These are phyloP conservation scores for Gallinago jamesoni DNA, from an alignment of 2,113 vertebrate species.

Conservation along the genomic window DNA sequence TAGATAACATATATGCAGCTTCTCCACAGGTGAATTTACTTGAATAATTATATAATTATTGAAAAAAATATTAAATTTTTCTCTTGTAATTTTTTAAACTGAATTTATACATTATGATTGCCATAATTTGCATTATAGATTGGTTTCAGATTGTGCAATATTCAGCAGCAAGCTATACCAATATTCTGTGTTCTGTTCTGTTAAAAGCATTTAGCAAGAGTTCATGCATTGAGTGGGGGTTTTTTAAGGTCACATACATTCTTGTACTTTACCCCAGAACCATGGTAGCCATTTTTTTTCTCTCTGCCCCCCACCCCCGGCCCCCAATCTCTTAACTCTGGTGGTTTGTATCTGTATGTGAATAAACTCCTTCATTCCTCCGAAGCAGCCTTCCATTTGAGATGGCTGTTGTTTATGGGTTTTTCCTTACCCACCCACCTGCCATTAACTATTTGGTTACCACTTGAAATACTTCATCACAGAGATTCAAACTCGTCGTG, in stretches of 20 bases:
- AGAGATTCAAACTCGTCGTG: conserved; percentile 58
- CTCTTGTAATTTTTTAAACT: neutral
- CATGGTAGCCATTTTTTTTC: neutral
- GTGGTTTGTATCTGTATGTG: neutral
- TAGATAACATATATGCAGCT: neutral
- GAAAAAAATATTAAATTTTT: neutral
- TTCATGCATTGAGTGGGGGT: neutral
- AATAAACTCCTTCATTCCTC: neutral
- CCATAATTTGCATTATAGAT: neutral
- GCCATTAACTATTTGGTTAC: conserved; percentile 47
- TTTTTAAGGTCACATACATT: neutral
- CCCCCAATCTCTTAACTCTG: neutral
- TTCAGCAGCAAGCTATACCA: neutral
- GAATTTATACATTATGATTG: neutral
- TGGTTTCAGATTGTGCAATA: neutral
- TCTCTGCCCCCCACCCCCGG: accelerated
- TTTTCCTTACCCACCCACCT: conserved; percentile 32
- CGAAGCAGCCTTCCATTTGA: neutral
- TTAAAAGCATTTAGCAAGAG: neutral
- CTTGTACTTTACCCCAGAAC: neutral
- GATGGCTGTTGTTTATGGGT: neutral
- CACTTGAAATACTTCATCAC: conserved; percentile 43
- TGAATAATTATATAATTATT: neutral
- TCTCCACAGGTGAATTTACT: neutral
- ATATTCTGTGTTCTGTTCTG: neutral